Percentiles rank a stretch among this genome's conserved stretches.
These are phyloP conservation scores for Ethmia dodecea DNA, from an alignment of 2,888 invertebrate genomes.

Conservation along the genomic window DNA sequence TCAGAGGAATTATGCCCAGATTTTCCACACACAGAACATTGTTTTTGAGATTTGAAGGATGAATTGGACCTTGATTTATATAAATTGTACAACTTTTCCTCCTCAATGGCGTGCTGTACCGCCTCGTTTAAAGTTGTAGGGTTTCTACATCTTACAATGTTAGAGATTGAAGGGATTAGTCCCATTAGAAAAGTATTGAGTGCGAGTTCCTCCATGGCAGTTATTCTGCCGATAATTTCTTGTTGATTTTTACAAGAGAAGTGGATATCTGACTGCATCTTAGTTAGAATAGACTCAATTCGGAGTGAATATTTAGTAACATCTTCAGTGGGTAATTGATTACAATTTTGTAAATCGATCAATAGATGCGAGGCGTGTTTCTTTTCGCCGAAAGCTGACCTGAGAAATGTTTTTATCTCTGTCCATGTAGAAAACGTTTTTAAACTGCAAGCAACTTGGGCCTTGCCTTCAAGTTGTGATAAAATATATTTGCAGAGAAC, in stretches of 20 bases:
- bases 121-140: slow-evolving; percentile 7
- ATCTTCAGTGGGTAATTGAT: slow-evolving; percentile 4
- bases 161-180: slow-evolving; percentile 3
- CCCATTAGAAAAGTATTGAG: slow-evolving; percentile 13
- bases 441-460: slow-evolving; percentile 9
- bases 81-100: slow-evolving; percentile 10
- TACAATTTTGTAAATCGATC: slow-evolving; percentile 8
- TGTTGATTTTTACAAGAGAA: background rate
- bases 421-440: slow-evolving; percentile 11
- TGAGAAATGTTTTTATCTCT: slow-evolving; percentile 11
- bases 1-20: slow-evolving; percentile 5
- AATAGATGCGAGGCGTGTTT: slow-evolving; percentile 12
- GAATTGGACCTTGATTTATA: background rate
- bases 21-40: slow-evolving; percentile 5
- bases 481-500: slow-evolving; percentile 14
- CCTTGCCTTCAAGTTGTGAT: slow-evolving; percentile 11
- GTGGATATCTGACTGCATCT: background rate
- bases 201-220: slow-evolving; percentile 11
- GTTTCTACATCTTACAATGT: slow-evolving; percentile 4
- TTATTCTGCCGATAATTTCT: slow-evolving; percentile 2
- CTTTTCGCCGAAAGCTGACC: slow-evolving; percentile 12
- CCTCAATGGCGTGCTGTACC: slow-evolving; percentile 2
- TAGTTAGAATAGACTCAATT: slow-evolving; percentile 1
- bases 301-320: slow-evolving; percentile 7
- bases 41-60: slow-evolving; percentile 1